These are phyloP conservation scores for Ectropis grisescens DNA, from an alignment of 1,140 invertebrate species.

Conservation along the genomic window DNA sequence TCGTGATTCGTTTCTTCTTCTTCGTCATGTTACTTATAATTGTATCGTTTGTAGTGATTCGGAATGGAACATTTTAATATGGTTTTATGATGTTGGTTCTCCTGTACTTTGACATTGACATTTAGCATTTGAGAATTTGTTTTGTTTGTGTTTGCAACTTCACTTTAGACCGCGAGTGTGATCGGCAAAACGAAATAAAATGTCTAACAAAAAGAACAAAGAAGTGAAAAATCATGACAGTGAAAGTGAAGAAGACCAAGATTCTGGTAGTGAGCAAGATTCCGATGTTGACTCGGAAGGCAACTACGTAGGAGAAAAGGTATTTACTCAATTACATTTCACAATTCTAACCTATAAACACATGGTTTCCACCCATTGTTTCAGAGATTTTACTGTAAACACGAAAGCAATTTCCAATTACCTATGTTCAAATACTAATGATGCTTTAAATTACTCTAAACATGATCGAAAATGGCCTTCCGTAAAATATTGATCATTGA, in stretches of 20 bases:
- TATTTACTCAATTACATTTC: slow-evolving; percentile 13
- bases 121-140: too few species aligned
- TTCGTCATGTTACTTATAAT: too few species aligned
- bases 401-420: too few species aligned
- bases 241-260: slow-evolving; percentile 48
- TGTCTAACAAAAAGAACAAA: slow-evolving; percentile 58
- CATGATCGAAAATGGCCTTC: too few species aligned
- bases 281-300: slow-evolving; percentile 56
- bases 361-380: slow-evolving; percentile 24
- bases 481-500: too few species aligned
- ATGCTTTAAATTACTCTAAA: too few species aligned
- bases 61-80: too few species aligned
- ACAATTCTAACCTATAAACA: slow-evolving; percentile 41
- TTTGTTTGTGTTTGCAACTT: slow-evolving; percentile 7
- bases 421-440: too few species aligned
- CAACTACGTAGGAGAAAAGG: slow-evolving; percentile 49
- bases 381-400: neutral
- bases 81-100: too few species aligned
- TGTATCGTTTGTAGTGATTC: too few species aligned
- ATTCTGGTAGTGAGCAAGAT: slow-evolving; percentile 45
- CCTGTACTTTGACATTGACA: too few species aligned
- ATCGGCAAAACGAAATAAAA: slow-evolving; percentile 18
- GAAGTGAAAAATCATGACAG: slow-evolving; percentile 37
- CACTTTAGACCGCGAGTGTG: neutral
- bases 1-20: too few species aligned